phyloP scores from a whole-genome alignment of 2,797 vertebrate genomes.

The Diplodus sargus region DNA sequence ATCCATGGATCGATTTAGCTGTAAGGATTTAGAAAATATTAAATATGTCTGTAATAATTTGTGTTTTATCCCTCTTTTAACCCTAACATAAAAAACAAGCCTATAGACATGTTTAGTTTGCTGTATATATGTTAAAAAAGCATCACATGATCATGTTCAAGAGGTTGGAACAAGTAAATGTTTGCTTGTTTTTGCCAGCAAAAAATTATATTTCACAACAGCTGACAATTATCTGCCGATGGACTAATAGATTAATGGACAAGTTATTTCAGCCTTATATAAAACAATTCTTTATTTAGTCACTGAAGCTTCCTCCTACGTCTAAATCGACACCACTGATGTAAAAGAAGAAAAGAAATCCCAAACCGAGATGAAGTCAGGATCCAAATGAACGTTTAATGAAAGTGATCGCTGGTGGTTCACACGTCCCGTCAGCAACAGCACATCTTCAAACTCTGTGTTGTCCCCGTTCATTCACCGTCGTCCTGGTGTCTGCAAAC shows the following conservation, averaged over 20 bases:
- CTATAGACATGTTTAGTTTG: neutral
- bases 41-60: neutral
- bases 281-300: neutral
- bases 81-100: neutral
- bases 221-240: neutral
- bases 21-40: neutral
- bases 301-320: neutral
- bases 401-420: neutral
- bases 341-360: neutral
- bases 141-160: neutral
- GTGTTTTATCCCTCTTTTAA: neutral
- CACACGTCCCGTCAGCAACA: neutral
- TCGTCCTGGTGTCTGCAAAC: constrained; percentile 17
- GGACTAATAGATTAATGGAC: neutral
- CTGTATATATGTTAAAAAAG: neutral
- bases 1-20: neutral
- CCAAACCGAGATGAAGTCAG: neutral
- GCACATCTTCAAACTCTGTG: neutral
- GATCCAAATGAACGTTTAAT: neutral
- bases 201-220: neutral
- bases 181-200: too few species aligned
- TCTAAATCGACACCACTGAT: neutral
- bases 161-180: too few species aligned
- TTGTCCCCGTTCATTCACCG: neutral
- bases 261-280: neutral